Evolutionary conservation across 2,888 invertebrate species (phyloP).

Genomic region (Lissonota sp.): DNA sequence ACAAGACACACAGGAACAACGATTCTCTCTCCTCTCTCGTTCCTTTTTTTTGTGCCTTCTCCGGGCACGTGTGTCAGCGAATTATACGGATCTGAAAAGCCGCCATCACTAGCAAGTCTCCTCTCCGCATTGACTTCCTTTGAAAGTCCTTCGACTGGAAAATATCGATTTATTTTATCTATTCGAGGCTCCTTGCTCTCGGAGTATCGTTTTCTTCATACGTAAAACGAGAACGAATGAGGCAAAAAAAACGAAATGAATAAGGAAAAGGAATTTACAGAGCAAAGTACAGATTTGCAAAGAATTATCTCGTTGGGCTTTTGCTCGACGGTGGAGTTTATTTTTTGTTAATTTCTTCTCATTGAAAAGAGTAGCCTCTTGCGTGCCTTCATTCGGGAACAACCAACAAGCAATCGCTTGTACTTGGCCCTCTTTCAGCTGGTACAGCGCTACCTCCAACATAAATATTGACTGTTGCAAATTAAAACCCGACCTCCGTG

Average conservation of each 20-base stretch:
- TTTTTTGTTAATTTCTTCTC: conserved; percentile 12
- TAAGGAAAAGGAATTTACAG: background rate
- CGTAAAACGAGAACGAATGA: background rate
- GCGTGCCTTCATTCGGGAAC: conserved; percentile 14
- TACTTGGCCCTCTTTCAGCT: conserved; percentile 2
- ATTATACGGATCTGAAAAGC: conserved; percentile 41
- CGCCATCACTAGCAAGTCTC: conserved; percentile 2
- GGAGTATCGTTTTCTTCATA: background rate
- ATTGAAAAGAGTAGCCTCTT: background rate
- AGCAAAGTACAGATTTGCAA: conserved; percentile 33
- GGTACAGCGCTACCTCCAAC: conserved; percentile 39
- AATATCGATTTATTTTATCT: conserved; percentile 52
- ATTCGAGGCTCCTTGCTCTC: background rate
- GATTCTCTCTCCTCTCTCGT: conserved; percentile 9
- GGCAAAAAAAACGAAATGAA: background rate
- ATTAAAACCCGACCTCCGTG: conserved; percentile 67
- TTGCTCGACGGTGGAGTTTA: conserved; percentile 30
- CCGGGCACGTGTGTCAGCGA: conserved; percentile 50
- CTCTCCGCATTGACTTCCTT: conserved; percentile 24
- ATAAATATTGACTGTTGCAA: conserved; percentile 69
- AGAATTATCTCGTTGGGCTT: conserved; percentile 50
- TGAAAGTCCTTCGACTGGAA: conserved; percentile 51
- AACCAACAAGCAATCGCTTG: conserved; percentile 38
- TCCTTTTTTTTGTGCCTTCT: background rate
- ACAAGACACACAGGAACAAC: conserved; percentile 21